A percentile compares a stretch with the other conserved stretches of the same genome.
phyloP scores from a whole-genome alignment of 2,888 invertebrate species.

The Erebia palarica region DNA sequence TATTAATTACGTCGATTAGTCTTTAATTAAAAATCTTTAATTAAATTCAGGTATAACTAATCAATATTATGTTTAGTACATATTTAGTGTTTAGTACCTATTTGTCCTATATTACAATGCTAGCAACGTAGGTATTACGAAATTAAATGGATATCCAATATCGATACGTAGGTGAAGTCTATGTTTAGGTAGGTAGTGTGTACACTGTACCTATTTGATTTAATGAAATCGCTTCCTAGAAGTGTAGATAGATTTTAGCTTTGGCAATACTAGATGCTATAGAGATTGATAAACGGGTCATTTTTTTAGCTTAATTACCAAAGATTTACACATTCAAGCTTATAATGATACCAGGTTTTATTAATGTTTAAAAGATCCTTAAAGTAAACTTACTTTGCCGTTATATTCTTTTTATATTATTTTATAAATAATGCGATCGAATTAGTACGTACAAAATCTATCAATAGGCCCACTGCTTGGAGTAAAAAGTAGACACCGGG shows the following conservation, averaged over 20 bases:
- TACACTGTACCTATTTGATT: constrained; percentile 18
- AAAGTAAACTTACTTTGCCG: too few species aligned
- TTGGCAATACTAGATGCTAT: constrained; percentile 17
- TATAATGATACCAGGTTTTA: neutral
- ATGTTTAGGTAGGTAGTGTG: neutral
- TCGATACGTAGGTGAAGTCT: neutral
- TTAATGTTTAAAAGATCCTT: neutral
- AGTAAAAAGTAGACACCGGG: too few species aligned
- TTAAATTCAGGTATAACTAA: neutral
- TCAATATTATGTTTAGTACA: neutral
- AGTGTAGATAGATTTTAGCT: constrained; percentile 11
- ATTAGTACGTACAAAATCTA: too few species aligned
- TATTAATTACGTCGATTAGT: constrained; percentile 8
- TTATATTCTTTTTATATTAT: too few species aligned
- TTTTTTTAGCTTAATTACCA: constrained; percentile 9
- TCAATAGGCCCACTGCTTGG: too few species aligned
- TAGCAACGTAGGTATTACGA: neutral
- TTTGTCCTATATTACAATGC: neutral
- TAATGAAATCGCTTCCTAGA: constrained; percentile 9
- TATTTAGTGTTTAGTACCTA: too few species aligned
- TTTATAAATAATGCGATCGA: too few species aligned
- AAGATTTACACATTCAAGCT: neutral
- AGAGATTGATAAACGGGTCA: constrained; percentile 27
- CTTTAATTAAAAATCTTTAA: constrained; percentile 6
- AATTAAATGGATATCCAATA: neutral